Percentiles rank a stretch among this genome's conserved stretches.
phyloP scores from a whole-genome alignment of 2,113 vertebrate genomes.

The Amazona guildingii region DNA sequence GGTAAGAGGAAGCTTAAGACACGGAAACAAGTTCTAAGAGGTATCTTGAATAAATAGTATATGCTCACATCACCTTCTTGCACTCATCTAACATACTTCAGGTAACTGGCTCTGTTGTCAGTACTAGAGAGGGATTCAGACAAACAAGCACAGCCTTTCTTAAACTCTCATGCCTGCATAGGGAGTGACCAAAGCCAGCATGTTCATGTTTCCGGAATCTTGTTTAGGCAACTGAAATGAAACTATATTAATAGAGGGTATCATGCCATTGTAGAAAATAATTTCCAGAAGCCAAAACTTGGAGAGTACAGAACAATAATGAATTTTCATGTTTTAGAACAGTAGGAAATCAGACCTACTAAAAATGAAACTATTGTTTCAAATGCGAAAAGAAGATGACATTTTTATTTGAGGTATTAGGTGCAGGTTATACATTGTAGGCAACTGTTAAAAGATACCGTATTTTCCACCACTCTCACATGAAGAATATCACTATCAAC shows the following conservation, averaged over 20 bases:
- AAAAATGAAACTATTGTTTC: background rate
- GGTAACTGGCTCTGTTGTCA: background rate
- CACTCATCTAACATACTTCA: background rate
- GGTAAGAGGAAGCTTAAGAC: background rate
- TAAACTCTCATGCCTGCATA: background rate
- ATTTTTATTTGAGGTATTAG: background rate
- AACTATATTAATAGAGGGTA: background rate
- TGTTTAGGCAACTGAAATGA: background rate
- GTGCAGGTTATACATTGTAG: background rate
- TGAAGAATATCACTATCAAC: background rate
- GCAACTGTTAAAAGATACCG: background rate
- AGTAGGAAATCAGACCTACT: background rate
- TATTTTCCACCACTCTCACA: background rate
- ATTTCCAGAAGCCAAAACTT: background rate
- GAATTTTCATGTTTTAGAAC: background rate
- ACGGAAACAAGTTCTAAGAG: background rate
- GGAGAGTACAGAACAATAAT: background rate
- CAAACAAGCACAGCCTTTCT: background rate
- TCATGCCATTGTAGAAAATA: background rate
- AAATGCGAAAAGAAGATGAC: background rate
- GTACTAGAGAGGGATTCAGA: background rate
- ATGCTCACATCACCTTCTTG: background rate
- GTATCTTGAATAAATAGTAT: background rate
- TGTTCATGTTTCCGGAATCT: background rate
- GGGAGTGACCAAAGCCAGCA: rapidly evolving